Percentiles rank a stretch among this genome's conserved stretches.
These are phyloP conservation scores for Netelia fuscicornis DNA, from an alignment of 2,888 invertebrate genomes.

Conservation along the genomic window DNA sequence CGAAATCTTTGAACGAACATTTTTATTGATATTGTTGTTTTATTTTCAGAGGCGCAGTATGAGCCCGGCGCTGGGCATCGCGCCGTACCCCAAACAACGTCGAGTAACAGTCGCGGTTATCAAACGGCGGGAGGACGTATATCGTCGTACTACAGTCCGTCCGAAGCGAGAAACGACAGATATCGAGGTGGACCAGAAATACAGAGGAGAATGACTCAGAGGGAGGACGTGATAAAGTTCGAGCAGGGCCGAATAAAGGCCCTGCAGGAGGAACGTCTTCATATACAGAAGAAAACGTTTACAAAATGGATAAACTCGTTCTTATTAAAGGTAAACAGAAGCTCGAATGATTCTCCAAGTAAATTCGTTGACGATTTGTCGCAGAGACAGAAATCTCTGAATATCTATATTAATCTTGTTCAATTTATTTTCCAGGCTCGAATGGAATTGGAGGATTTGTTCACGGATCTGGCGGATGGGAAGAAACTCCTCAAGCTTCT, in stretches of 20 bases:
- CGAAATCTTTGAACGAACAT: background rate
- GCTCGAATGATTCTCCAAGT: background rate
- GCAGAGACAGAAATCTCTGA: background rate
- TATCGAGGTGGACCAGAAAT: conserved; percentile 84
- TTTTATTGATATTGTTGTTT: background rate
- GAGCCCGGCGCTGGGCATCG: conserved; percentile 83
- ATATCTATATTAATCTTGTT: conserved; percentile 3
- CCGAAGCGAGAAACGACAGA: conserved; percentile 71
- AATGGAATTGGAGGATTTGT: conserved; percentile 99
- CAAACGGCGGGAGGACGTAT: conserved; percentile 55
- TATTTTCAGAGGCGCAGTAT: conserved; percentile 82
- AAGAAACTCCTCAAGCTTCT: conserved; percentile 95
- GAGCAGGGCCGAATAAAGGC: conserved; percentile 98
- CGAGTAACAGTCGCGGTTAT: conserved; percentile 63
- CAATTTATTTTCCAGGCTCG: conserved; percentile 90
- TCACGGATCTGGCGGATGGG: conserved; percentile 98
- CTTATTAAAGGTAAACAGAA: conserved; percentile 91
- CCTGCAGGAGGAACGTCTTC: conserved; percentile 98
- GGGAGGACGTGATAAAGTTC: conserved; percentile 96
- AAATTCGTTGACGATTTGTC: background rate
- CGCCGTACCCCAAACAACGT: conserved; percentile 80
- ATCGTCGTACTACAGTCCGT: conserved; percentile 70
- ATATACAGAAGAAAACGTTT: conserved; percentile 99
- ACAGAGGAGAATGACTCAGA: conserved; percentile 94
- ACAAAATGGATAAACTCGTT: conserved; percentile 99